phyloP scores from a whole-genome alignment of 2,113 vertebrate genomes.

The Todiramphus chloris region DNA sequence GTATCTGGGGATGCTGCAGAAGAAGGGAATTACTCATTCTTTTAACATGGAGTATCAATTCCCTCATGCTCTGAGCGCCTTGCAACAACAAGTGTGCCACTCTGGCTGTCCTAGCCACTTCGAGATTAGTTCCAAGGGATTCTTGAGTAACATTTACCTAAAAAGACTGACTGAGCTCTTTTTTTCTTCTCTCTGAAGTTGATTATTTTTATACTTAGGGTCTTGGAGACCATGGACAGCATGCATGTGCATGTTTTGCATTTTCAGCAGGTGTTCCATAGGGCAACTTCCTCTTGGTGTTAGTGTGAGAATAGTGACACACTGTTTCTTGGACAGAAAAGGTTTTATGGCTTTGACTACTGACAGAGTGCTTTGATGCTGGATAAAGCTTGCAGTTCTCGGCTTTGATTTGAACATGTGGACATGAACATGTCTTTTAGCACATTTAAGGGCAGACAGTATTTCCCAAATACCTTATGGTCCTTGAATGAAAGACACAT shows the following conservation, averaged over 20 bases:
- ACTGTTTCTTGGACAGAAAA: background rate
- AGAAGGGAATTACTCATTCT: background rate
- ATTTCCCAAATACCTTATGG: background rate
- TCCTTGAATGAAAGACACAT: background rate
- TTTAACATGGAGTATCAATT: background rate
- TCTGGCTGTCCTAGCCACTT: background rate
- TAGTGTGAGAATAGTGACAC: background rate
- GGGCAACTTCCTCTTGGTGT: background rate
- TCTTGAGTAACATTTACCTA: background rate
- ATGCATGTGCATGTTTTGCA: accelerated
- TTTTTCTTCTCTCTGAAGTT: background rate
- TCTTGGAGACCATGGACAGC: background rate
- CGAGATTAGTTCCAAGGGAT: background rate
- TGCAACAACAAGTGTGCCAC: background rate
- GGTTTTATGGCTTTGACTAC: background rate
- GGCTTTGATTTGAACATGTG: background rate
- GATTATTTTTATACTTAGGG: background rate
- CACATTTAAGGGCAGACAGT: background rate
- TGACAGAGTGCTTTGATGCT: background rate
- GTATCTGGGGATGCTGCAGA: background rate
- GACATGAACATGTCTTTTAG: background rate
- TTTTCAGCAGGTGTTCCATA: background rate
- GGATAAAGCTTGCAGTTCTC: background rate
- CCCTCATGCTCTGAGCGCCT: background rate
- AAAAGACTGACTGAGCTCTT: background rate